Evolutionary conservation across 1,140 invertebrate species (phyloP).

Genomic region (Episyrphus balteatus): DNA sequence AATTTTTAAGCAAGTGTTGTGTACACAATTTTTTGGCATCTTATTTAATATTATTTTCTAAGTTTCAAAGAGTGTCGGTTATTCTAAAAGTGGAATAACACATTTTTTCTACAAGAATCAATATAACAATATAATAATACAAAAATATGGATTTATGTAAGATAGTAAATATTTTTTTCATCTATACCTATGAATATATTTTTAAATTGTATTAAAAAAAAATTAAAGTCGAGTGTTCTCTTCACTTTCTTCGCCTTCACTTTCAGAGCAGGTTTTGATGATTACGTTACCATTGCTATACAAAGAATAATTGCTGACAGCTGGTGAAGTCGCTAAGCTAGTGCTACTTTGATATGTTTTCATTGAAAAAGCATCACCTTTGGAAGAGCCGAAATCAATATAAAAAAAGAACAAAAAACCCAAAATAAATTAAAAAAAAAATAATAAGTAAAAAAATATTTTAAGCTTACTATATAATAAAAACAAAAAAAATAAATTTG

Average conservation of each 20-base stretch:
- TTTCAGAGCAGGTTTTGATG: slow-evolving; percentile 12
- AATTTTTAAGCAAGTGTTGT: no score
- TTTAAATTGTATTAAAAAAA: background rate
- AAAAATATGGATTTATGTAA: no score
- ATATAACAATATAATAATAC: no score
- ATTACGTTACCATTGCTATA: slow-evolving; percentile 34
- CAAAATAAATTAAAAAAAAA: slow-evolving; percentile 3
- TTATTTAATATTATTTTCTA: no score
- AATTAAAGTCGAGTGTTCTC: slow-evolving; percentile 33
- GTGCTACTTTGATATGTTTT: slow-evolving; percentile 38
- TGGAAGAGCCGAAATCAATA: background rate
- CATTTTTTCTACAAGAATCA: no score
- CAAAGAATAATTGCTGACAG: slow-evolving; percentile 33
- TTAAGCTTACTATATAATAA: background rate
- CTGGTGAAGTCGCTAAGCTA: slow-evolving; percentile 36
- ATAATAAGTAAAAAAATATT: slow-evolving; percentile 6
- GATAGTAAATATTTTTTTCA: no score
- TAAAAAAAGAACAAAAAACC: background rate
- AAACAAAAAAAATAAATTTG: background rate
- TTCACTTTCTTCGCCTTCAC: slow-evolving; percentile 30
- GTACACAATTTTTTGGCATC: no score
- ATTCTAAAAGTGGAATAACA: no score
- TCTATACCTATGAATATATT: no score
- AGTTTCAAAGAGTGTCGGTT: no score
- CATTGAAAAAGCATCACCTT: slow-evolving; percentile 37